These are phyloP conservation scores for Dipodomys spectabilis DNA, from an alignment of 2,113 vertebrate genomes.

Conservation along the genomic window DNA sequence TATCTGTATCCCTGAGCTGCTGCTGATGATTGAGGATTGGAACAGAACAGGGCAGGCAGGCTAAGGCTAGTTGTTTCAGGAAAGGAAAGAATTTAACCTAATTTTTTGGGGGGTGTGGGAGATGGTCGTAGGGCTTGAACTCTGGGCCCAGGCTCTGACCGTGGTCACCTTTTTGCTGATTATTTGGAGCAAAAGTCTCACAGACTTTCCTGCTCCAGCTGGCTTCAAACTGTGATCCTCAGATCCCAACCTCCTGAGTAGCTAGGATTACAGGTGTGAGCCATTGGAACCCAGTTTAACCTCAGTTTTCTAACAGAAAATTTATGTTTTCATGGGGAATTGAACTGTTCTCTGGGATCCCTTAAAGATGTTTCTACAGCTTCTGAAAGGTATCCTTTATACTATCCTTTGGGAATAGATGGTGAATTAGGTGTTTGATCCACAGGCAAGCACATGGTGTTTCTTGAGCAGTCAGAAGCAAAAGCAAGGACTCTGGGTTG, in stretches of 20 bases:
- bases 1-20: conserved; percentile 58
- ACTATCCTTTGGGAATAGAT: background rate
- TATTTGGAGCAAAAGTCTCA: no score
- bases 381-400: conserved; percentile 21
- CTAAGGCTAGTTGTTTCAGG: conserved; percentile 51
- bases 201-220: no score
- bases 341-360: background rate
- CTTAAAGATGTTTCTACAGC: background rate
- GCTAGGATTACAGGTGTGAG: no score
- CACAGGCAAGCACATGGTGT: background rate
- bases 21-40: conserved; percentile 17
- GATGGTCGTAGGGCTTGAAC: no score
- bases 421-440: conserved; percentile 8
- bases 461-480: conserved; percentile 33
- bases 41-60: conserved; percentile 42
- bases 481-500: conserved; percentile 15
- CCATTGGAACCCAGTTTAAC: background rate
- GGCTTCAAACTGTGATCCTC: no score
- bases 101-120: no score
- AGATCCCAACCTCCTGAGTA: no score
- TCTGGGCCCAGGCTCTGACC: no score
- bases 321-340: conserved; percentile 45
- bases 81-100: conserved; percentile 37
- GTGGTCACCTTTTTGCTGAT: no score
- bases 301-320: conserved; percentile 34